Evolutionary conservation across 2,888 invertebrate genomes (phyloP).

Genomic region (Drepana falcataria): DNA sequence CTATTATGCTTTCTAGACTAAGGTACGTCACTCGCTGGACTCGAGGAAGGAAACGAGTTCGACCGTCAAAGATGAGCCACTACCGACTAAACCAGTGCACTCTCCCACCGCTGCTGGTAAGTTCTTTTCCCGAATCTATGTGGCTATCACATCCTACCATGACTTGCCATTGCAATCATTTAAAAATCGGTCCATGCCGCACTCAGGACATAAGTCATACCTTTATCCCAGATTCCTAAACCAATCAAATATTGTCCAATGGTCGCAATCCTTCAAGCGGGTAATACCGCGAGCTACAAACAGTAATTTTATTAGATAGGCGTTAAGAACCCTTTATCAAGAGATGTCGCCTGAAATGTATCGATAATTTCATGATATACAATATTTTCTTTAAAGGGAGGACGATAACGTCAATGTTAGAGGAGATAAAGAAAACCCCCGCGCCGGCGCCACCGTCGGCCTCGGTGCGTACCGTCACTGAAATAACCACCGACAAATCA

Average conservation of each 20-base stretch:
- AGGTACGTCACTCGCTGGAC: slow-evolving; percentile 55
- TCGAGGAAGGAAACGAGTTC: slow-evolving; percentile 43
- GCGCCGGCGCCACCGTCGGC: slow-evolving; percentile 46
- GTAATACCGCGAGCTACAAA: too few relatives aligned
- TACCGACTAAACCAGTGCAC: slow-evolving; percentile 39
- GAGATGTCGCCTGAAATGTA: too few relatives aligned
- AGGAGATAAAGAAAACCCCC: slow-evolving; percentile 60
- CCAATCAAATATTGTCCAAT: too few relatives aligned
- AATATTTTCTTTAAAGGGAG: slow-evolving; percentile 41
- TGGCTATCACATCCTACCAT: too few relatives aligned
- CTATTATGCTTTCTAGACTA: slow-evolving; percentile 33
- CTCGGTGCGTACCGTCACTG: slow-evolving; percentile 24
- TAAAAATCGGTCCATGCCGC: too few relatives aligned
- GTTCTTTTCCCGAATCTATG: not conserved
- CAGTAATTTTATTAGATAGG: too few relatives aligned
- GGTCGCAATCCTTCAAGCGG: too few relatives aligned
- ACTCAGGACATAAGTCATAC: too few relatives aligned
- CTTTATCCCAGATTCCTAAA: too few relatives aligned
- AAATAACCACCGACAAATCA: slow-evolving; percentile 28
- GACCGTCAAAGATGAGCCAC: slow-evolving; percentile 34
- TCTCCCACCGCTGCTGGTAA: slow-evolving; percentile 71
- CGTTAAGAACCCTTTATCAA: too few relatives aligned
- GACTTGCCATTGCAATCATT: too few relatives aligned
- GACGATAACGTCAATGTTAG: slow-evolving; percentile 60
- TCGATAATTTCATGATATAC: too few relatives aligned